These are phyloP conservation scores for Dichetophora obliterata DNA, from an alignment of 2,888 invertebrate species.

Conservation along the genomic window DNA sequence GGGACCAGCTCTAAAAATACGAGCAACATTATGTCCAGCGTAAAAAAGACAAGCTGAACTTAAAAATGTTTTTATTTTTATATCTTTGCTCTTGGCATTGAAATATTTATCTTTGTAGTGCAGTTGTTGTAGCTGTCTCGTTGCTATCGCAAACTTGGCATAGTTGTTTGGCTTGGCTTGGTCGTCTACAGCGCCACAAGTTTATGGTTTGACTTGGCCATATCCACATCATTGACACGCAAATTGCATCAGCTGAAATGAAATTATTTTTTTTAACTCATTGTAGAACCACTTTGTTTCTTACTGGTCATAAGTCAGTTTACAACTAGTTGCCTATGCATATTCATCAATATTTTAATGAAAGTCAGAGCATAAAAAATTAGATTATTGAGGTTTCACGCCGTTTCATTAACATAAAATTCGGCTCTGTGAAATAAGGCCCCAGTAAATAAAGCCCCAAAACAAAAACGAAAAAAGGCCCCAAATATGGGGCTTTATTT, in stretches of 20 bases:
- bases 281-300: not conserved
- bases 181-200: not conserved
- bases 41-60: not conserved
- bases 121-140: constrained; percentile 22
- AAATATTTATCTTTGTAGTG: constrained; percentile 28
- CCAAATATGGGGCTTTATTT: no score
- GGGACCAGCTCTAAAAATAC: constrained; percentile 13
- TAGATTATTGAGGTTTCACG: no score
- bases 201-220: constrained; percentile 13
- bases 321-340: no score
- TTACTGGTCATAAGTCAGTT: no score
- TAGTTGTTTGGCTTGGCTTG: not conserved
- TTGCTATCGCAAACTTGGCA: not conserved
- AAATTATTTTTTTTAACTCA: not conserved
- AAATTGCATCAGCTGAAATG: constrained; percentile 27
- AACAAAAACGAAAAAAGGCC: no score
- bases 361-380: no score
- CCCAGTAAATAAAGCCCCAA: no score
- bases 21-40: not conserved
- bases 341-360: no score
- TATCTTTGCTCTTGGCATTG: constrained; percentile 39
- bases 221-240: constrained; percentile 25
- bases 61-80: not conserved
- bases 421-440: no score
- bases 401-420: no score